Conservation (phyloP, 2,888 invertebrate genomes). For the Pristionchus maxplancki region DNA sequence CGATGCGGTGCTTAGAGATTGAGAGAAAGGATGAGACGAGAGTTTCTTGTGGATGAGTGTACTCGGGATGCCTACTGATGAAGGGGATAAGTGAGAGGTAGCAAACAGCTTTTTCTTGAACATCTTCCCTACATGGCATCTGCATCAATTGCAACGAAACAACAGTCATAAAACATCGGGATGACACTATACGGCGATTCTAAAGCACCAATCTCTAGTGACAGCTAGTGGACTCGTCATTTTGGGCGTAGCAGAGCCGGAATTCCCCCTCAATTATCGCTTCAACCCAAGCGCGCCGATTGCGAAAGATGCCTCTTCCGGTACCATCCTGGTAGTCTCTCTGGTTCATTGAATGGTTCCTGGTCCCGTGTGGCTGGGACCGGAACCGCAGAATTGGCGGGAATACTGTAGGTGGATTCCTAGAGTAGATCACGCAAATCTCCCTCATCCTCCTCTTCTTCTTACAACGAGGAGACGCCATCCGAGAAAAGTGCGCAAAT, state of each 20-base stretch:
- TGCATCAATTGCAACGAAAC: no score
- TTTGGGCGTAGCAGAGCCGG: constrained; percentile 37
- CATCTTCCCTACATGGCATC: not conserved
- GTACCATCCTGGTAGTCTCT: not conserved
- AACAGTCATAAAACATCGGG: not conserved
- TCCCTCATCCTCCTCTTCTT: not conserved
- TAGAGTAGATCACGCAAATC: constrained; percentile 39
- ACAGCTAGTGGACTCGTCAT: constrained; percentile 24
- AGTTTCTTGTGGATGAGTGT: not conserved
- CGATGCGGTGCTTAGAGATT: not conserved
- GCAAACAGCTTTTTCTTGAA: not conserved
- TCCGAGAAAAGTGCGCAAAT: constrained; percentile 22
- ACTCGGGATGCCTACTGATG: not conserved
- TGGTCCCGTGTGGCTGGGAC: not conserved
- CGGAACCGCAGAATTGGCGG: not conserved
- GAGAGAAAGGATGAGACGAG: not conserved
- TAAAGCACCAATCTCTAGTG: not conserved
- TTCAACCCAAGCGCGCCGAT: constrained; percentile 26
- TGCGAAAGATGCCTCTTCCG: not conserved
- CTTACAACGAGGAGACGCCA: constrained; percentile 12
- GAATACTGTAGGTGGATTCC: not conserved
- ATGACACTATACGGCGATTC: no score
- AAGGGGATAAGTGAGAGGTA: not conserved
- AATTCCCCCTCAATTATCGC: constrained; percentile 24
- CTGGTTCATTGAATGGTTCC: not conserved